Evolutionary conservation across 2,888 invertebrate species (phyloP).

Genomic region (Sinhomidia bicolor): DNA sequence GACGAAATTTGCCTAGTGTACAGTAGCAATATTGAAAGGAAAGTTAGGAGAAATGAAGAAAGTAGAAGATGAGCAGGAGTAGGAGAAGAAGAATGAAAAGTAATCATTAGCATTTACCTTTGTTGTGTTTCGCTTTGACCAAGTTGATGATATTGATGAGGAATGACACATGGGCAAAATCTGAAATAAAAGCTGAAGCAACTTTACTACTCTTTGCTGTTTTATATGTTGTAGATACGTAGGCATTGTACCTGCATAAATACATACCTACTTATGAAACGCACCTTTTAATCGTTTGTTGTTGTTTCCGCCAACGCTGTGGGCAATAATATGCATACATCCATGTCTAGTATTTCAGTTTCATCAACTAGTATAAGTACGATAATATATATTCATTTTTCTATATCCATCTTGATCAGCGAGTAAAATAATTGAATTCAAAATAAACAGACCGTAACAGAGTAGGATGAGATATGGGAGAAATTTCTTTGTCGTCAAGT

Average conservation of each 20-base stretch:
- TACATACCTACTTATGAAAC: no score
- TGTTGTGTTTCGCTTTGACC: conserved; percentile 26
- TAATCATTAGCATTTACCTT: conserved; percentile 46
- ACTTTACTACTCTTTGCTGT: no score
- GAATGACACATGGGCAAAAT: conserved; percentile 16
- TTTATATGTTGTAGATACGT: background rate
- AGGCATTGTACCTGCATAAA: no score
- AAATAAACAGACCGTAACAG: conserved; percentile 39
- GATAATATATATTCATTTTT: background rate
- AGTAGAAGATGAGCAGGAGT: conserved; percentile 8
- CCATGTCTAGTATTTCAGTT: no score
- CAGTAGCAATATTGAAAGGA: background rate
- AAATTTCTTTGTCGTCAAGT: no score
- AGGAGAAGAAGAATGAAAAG: background rate
- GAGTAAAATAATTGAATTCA: conserved; percentile 34
- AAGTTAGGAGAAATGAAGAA: conserved; percentile 10
- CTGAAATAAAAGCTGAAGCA: background rate
- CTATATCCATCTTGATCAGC: background rate
- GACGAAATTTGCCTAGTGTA: background rate
- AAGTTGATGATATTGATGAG: background rate
- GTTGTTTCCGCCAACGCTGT: no score
- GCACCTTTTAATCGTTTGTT: no score
- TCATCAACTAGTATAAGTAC: no score
- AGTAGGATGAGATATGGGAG: background rate
- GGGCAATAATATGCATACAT: no score